Evolutionary conservation across 1,140 invertebrate genomes (phyloP).

Genomic region (Oedothorax gibbosus): DNA sequence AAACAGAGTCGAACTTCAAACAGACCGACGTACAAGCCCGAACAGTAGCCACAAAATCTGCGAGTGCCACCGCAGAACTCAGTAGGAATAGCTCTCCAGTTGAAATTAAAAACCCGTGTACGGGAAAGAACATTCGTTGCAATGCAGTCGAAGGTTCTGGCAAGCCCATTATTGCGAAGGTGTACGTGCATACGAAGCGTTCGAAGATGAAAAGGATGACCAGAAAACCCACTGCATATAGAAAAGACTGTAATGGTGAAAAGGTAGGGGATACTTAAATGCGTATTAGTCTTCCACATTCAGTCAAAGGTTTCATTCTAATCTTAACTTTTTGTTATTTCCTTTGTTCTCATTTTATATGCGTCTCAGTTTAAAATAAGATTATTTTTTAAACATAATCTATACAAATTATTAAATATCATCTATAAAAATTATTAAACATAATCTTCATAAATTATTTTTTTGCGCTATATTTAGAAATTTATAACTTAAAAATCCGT

Average conservation of each 20-base stretch:
- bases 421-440: no score
- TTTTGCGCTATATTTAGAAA: no score
- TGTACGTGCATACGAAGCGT: constrained; percentile 53
- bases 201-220: constrained; percentile 12
- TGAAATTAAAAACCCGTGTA: neutral
- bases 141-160: constrained; percentile 1
- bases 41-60: neutral
- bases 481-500: no score
- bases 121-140: constrained; percentile 4
- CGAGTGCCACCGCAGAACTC: constrained; percentile 2
- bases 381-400: no score
- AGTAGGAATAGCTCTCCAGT: neutral
- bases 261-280: neutral
- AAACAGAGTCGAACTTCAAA: constrained; percentile 20
- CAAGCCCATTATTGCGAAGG: constrained; percentile 53
- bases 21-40: constrained; percentile 31
- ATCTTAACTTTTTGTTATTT: neutral
- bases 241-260: constrained; percentile 20
- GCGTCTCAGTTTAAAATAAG: no score
- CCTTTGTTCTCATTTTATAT: neutral
- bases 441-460: no score
- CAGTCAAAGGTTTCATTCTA: neutral
- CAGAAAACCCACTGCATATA: constrained; percentile 31
- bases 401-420: no score
- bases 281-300: neutral